phyloP scores from a whole-genome alignment of 2,113 vertebrate species.

The Tiliqua scincoides region DNA sequence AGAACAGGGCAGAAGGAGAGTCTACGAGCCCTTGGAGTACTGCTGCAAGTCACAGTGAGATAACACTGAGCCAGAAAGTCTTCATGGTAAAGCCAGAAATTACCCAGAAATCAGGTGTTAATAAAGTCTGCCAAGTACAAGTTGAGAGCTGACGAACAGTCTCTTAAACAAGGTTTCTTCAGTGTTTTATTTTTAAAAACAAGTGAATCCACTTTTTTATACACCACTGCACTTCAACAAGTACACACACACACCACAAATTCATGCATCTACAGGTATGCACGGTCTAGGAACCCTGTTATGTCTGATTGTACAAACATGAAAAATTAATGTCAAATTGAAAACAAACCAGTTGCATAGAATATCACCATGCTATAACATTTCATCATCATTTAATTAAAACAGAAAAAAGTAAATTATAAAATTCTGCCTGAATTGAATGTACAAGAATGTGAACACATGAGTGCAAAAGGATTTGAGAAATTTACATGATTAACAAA shows the following conservation, averaged over 20 bases:
- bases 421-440: slow-evolving; percentile 84
- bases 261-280: slow-evolving; percentile 95
- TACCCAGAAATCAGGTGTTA: background rate
- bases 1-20: background rate
- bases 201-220: slow-evolving; percentile 89
- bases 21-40: background rate
- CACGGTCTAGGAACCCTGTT: slow-evolving; percentile 82
- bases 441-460: slow-evolving; percentile 88
- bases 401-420: slow-evolving; percentile 83
- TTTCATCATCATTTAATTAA: slow-evolving; percentile 74
- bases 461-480: slow-evolving; percentile 96
- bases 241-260: slow-evolving; percentile 92
- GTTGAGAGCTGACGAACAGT: slow-evolving; percentile 25
- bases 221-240: slow-evolving; percentile 93
- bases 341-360: slow-evolving; percentile 97
- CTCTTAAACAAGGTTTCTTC: slow-evolving; percentile 57
- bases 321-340: slow-evolving; percentile 86
- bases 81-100: background rate
- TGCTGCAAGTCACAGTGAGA: background rate
- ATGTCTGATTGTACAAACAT: slow-evolving; percentile 85
- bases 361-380: slow-evolving; percentile 95
- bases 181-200: slow-evolving; percentile 97
- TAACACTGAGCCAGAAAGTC: too few species aligned
- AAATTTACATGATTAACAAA: slow-evolving; percentile 81
- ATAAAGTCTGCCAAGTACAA: background rate